phyloP scores from a whole-genome alignment of 1,140 invertebrate species.

The Danaus plexippus region DNA sequence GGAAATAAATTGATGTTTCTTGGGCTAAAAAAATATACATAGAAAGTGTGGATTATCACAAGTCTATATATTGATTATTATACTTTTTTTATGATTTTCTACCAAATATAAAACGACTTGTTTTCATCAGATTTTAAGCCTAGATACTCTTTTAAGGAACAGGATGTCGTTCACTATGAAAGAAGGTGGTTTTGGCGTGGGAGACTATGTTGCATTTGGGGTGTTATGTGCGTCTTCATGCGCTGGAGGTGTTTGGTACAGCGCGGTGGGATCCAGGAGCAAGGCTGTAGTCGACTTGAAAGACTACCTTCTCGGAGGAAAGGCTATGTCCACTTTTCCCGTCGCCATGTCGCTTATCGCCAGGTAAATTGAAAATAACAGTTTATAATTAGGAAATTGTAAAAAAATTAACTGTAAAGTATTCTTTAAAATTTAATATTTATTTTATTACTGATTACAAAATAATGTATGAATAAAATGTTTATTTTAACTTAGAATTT shows the following conservation, averaged over 20 bases:
- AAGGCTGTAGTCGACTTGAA: constrained; percentile 72
- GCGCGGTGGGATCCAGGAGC: constrained; percentile 64
- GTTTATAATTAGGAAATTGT: too few species aligned
- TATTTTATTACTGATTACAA: too few species aligned
- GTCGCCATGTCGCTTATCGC: constrained; percentile 87
- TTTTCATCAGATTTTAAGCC: background rate
- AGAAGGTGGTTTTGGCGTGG: constrained; percentile 60
- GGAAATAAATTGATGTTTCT: too few species aligned
- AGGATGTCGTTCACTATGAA: constrained; percentile 55
- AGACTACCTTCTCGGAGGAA: constrained; percentile 83
- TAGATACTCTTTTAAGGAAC: constrained; percentile 11
- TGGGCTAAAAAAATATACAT: too few species aligned
- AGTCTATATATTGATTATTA: too few species aligned
- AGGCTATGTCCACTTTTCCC: constrained; percentile 81
- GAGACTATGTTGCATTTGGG: constrained; percentile 77
- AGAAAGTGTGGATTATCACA: too few species aligned
- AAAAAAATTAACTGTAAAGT: too few species aligned
- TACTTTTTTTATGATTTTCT: too few species aligned
- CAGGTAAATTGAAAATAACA: constrained; percentile 70
- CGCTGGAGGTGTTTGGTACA: constrained; percentile 82
- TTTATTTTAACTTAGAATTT: too few species aligned
- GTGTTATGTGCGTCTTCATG: constrained; percentile 76
- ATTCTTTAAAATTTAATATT: too few species aligned
- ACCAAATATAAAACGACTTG: too few species aligned
- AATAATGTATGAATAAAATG: too few species aligned